Evolutionary conservation across 2,888 invertebrate genomes (phyloP), one percentile per base, ranked within the genome.

Genomic region (Agelastica alni): DNA sequence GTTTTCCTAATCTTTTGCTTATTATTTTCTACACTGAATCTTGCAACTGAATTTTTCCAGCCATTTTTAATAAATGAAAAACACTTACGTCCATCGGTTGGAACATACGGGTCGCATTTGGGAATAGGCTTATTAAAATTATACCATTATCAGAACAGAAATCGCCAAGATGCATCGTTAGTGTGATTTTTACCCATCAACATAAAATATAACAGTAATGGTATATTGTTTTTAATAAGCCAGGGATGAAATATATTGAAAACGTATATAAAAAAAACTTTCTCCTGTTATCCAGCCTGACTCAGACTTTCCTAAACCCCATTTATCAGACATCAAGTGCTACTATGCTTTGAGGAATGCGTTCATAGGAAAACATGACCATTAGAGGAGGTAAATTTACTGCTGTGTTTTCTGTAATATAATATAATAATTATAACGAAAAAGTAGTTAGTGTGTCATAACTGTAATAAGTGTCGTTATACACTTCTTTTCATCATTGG

Each of bases 41-140:
- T 18, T 26, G 22, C 18, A 36, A 42, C 43, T 18, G 53, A 41
- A 4, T 51, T 47, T 28, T 54, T 54, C 37, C 44, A 37, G 26
- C 13, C 39, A 26, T 17, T 30, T 39, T 51, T 3, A 44, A 16
- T 17, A 31, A 37, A 4, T 43, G 3, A 34, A 54, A 54, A 41
- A 31, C 31, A 22, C 31, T 48, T 16, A 53, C 42, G 20, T 53
- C 37, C 47, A 47, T 48, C 3, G 48, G 53, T 32, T 53, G 53
- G 17, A 53, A 30, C 13, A 37, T n/a, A 12, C 36, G 39, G n/a
- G 47, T 26, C n/a, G 37, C 12, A 37, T 37, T 49, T 12, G 49
- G 42, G 22, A 42, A 49, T 5, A 49, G 51, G 30, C 51, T 51
- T 12, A 49, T 31, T 1, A 39, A 26, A 9, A 47, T 30, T 16